Percentiles rank a stretch among this genome's conserved stretches.
phyloP scores from a whole-genome alignment of 2,113 vertebrate genomes.

The Entosphenus tridentatus region DNA sequence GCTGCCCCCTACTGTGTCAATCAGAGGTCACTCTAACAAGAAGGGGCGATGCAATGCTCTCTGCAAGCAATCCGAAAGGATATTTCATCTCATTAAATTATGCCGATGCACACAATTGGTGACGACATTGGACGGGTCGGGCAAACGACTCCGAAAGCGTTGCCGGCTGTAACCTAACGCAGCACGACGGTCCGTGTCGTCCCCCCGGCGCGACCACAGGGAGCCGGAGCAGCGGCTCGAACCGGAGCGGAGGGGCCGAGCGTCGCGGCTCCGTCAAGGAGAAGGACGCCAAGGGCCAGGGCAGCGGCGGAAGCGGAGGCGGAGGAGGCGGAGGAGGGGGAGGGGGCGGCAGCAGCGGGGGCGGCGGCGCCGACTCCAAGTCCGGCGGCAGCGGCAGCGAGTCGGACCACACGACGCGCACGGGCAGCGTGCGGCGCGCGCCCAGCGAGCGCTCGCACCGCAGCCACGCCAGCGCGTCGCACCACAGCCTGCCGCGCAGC shows the following conservation, averaged over 20 bases:
- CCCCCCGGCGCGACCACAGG: constrained; percentile 20
- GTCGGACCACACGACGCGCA: constrained; percentile 36
- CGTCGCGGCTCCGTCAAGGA: constrained; percentile 32
- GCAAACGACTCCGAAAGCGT: too few relatives aligned
- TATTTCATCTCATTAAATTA: too few relatives aligned
- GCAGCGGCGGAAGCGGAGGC: constrained; percentile 20
- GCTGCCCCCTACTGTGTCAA: too few relatives aligned
- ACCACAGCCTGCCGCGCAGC: constrained; percentile 36
- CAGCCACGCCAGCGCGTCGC: constrained; percentile 32
- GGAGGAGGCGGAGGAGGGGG: constrained; percentile 13
- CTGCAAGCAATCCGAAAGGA: too few relatives aligned
- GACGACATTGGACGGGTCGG: too few relatives aligned
- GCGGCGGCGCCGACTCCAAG: constrained; percentile 28
- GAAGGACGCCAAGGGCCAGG: constrained; percentile 14
- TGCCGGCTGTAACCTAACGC: too few relatives aligned
- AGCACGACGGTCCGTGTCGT: too few relatives aligned
- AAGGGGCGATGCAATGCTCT: too few relatives aligned
- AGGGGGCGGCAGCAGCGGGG: constrained; percentile 5
- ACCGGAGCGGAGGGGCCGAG: constrained; percentile 39
- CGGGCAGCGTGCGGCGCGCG: constrained; percentile 29
- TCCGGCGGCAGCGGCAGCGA: constrained; percentile 49
- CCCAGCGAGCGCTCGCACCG: constrained; percentile 30
- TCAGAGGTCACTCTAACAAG: too few relatives aligned
- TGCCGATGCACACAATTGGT: too few relatives aligned
- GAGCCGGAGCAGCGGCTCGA: constrained; percentile 62